Evolutionary conservation across 2,797 vertebrate genomes (phyloP), one percentile per base, ranked within the genome.

Genomic region (Gobio occitaniae): DNA sequence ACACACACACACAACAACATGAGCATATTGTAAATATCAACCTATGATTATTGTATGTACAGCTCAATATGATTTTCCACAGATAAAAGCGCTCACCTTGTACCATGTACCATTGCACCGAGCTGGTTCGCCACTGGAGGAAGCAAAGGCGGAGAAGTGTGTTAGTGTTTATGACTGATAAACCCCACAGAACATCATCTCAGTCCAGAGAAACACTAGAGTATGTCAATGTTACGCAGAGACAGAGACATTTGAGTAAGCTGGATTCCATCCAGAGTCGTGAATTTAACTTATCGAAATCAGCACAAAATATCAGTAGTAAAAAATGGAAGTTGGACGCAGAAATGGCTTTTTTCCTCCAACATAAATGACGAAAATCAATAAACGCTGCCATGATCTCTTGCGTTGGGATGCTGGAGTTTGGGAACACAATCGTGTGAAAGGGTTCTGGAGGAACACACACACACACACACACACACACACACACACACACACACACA

Each of bases 51-150:
- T 25, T n/a, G 4, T n/a, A 78, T 5, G 44, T 15, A 44, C 3
- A 19, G 41, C 61, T n/a, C 0, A 68, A 41, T 11, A 32, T 29
- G 36, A 83, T 32, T n/a, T 38, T 38, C 41, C 1, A 41, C 41
- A 0, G 41, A n/a, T 59, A 1, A 9, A 15, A 59, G 74, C 6
- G 0, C 96, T 96, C 96, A 99, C 98, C 98, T 99, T 98, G 79
- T 54, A 81, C 98, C 96, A 97, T 99, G 98, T 96, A 97, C 97
- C 95, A 99, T 96, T 93, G 96, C 95, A 92, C 97, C 96, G 89
- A 99, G 97, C 94, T 99, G 98, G 96, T 97, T 98, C 92, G 96
- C 97, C 93, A 98, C 97, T 98, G 95, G 83, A 70, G 21, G 25
- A 77, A 19, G 29, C 54, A 76, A 0, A 16, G 13, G 48, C 8